A percentile compares a stretch with the other conserved stretches of the same genome.
phyloP scores from a whole-genome alignment of 2,888 invertebrate genomes.

The Hydrotaea diabolus region DNA sequence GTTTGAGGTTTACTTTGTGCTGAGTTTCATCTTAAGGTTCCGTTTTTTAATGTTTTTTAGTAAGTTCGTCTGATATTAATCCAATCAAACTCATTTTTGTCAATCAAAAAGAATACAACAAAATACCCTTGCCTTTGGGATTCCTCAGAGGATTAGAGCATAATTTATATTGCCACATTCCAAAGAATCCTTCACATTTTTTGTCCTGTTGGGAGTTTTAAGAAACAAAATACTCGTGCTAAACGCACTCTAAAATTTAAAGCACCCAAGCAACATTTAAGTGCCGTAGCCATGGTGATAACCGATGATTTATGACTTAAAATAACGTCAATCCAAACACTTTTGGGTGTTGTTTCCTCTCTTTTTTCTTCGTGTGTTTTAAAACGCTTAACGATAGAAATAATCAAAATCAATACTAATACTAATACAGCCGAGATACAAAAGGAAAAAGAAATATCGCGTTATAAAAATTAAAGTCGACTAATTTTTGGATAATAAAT shows the following conservation, averaged over 20 bases:
- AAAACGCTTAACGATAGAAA: neutral
- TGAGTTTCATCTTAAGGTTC: no score
- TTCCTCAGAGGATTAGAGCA: neutral
- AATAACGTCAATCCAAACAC: conserved; percentile 5
- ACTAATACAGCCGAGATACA: neutral
- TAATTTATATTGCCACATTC: conserved; percentile 1
- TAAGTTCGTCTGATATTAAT: neutral
- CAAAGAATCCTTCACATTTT: neutral
- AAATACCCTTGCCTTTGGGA: neutral
- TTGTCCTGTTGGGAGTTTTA: neutral
- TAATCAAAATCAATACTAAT: conserved; percentile 20
- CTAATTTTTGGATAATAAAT: conserved; percentile 54
- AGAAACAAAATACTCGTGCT: neutral
- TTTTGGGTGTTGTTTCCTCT: neutral
- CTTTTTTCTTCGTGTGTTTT: neutral
- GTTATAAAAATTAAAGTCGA: conserved; percentile 41
- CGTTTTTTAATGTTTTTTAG: no score
- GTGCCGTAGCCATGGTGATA: conserved; percentile 7
- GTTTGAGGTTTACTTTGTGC: no score
- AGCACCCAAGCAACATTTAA: neutral
- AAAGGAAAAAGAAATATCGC: neutral
- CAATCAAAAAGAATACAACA: conserved; percentile 4
- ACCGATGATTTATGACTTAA: conserved; percentile 14
- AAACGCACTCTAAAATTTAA: conserved; percentile 22
- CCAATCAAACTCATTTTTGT: conserved; percentile 7